Percentiles rank a stretch among this genome's conserved stretches.
Conservation (phyloP, 2,113 vertebrate genomes). For the Pituophis catenifer region DNA sequence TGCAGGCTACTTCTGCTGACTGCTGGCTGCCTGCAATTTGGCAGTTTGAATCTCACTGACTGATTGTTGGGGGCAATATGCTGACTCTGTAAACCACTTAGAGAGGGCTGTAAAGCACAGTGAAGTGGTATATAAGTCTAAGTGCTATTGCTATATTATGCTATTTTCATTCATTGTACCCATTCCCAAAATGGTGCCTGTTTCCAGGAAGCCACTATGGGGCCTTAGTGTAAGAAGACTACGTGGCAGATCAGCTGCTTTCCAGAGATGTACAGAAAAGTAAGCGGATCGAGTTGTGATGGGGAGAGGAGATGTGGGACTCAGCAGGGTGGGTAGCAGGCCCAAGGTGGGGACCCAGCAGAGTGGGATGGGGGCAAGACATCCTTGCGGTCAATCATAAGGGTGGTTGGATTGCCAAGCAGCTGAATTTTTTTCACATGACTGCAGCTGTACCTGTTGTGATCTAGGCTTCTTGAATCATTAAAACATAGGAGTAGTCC, state of each 20-base stretch:
- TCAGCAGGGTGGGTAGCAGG: too few relatives aligned
- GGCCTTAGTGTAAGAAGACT: not conserved
- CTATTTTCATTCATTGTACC: not conserved
- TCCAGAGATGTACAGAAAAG: not conserved
- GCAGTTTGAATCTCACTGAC: too few relatives aligned
- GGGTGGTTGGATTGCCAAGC: not conserved
- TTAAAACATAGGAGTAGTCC: too few relatives aligned
- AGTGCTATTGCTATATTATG: not conserved
- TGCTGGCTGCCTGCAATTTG: too few relatives aligned
- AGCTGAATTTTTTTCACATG: not conserved
- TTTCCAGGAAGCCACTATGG: not conserved
- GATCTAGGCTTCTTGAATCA: too few relatives aligned
- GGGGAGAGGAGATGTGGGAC: too few relatives aligned
- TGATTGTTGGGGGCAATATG: too few relatives aligned
- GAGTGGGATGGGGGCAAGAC: not conserved
- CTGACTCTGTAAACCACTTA: too few relatives aligned
- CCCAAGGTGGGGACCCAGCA: not conserved
- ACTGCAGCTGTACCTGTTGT: not conserved
- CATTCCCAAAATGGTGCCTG: not conserved
- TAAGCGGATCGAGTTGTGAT: not conserved
- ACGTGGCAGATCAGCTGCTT: not conserved
- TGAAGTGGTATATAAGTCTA: too few relatives aligned
- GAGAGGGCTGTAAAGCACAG: too few relatives aligned
- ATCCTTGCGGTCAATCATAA: not conserved
- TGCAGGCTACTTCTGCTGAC: too few relatives aligned